These are phyloP conservation scores for Protodeltote pygarga DNA, from an alignment of 2,888 invertebrate species.

Conservation along the genomic window DNA sequence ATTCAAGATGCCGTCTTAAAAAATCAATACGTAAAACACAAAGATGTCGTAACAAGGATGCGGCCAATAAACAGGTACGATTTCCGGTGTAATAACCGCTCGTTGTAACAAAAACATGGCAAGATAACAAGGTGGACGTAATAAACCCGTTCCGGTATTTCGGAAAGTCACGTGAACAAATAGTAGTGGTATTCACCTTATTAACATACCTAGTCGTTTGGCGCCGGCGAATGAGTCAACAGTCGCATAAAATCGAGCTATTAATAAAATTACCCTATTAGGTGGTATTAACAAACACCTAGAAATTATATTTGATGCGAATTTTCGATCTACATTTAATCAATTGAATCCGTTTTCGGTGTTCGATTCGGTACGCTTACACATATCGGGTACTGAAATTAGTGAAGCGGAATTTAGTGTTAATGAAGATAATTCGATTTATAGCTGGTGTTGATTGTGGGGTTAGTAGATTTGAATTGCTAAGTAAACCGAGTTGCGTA, in stretches of 20 bases:
- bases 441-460: slow-evolving; percentile 20
- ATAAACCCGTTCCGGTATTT: slow-evolving; percentile 55
- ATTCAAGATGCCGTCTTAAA: slow-evolving; percentile 7
- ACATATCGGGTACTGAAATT: slow-evolving; percentile 16
- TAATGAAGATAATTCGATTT: slow-evolving; percentile 43
- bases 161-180: slow-evolving; percentile 47
- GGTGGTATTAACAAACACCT: slow-evolving; percentile 51
- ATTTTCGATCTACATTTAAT: slow-evolving; percentile 32
- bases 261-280: slow-evolving; percentile 63
- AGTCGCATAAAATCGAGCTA: slow-evolving; percentile 58
- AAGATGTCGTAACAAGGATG: slow-evolving; percentile 66
- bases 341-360: slow-evolving; percentile 10
- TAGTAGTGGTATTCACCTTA: slow-evolving; percentile 58
- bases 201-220: slow-evolving; percentile 66
- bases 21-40: slow-evolving; percentile 32
- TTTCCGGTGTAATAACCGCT: slow-evolving; percentile 69
- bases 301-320: slow-evolving; percentile 19
- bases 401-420: slow-evolving; percentile 32
- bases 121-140: slow-evolving; percentile 54
- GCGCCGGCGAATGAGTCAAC: slow-evolving; percentile 69
- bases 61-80: slow-evolving; percentile 71
- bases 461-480: slow-evolving; percentile 33
- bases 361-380: slow-evolving; percentile 30
- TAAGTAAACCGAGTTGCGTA: slow-evolving; percentile 13
- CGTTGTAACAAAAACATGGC: slow-evolving; percentile 60